Percentiles rank a stretch among this genome's conserved stretches.
phyloP scores from a whole-genome alignment of 2,888 invertebrate genomes.

The Zeuzera pyrina region DNA sequence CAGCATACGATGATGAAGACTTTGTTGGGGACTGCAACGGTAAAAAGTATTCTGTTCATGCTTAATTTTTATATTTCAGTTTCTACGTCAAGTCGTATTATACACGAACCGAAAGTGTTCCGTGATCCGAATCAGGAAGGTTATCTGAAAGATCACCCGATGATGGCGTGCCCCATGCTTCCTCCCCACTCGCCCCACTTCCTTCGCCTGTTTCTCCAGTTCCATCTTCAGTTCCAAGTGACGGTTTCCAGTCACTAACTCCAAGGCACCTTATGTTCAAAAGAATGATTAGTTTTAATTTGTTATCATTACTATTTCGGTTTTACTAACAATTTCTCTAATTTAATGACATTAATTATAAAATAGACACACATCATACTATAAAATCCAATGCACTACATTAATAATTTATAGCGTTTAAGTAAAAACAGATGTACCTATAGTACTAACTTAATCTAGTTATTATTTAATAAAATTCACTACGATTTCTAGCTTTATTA shows the following conservation, averaged over 20 bases:
- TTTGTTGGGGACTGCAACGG: constrained; percentile 74
- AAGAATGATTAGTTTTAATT: not conserved
- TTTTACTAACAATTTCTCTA: too few relatives aligned
- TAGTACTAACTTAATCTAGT: too few relatives aligned
- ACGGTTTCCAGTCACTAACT: constrained; percentile 74
- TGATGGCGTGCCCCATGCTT: constrained; percentile 92
- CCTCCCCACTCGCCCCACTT: constrained; percentile 88
- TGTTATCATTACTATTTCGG: too few relatives aligned
- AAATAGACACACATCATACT: not conserved
- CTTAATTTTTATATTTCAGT: not conserved
- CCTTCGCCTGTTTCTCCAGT: constrained; percentile 78
- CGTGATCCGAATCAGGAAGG: constrained; percentile 78
- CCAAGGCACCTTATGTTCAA: constrained; percentile 44
- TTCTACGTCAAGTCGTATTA: not conserved
- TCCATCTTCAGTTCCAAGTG: constrained; percentile 75
- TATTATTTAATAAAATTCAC: too few relatives aligned
- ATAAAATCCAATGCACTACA: not conserved
- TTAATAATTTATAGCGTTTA: too few relatives aligned
- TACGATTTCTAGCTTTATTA: too few relatives aligned
- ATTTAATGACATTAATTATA: too few relatives aligned
- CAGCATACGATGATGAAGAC: constrained; percentile 77
- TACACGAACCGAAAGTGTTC: constrained; percentile 74
- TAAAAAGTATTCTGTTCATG: constrained; percentile 30
- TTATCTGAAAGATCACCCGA: constrained; percentile 89
- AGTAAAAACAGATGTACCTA: too few relatives aligned